These are phyloP conservation scores for Crotophaga sulcirostris DNA, from an alignment of 2,113 vertebrate species.

Conservation along the genomic window DNA sequence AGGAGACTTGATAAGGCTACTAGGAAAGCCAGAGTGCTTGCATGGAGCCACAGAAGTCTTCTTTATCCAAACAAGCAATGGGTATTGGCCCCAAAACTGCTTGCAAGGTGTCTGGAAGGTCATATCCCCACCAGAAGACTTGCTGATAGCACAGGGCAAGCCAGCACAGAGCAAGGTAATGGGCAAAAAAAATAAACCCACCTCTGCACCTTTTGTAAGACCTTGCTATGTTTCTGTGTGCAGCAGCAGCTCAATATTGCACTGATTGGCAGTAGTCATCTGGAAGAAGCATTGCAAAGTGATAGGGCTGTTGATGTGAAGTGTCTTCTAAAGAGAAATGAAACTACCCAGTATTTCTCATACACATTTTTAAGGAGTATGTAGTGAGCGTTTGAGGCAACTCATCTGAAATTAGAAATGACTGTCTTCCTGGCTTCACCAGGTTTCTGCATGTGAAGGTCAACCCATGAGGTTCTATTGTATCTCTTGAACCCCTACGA, in stretches of 20 bases:
- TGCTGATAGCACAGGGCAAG: neutral
- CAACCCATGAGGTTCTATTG: neutral
- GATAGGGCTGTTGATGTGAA: neutral
- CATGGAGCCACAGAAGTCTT: neutral
- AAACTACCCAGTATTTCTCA: neutral
- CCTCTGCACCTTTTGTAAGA: neutral
- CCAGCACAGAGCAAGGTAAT: neutral
- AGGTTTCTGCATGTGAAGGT: neutral
- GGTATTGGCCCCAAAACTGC: accelerated
- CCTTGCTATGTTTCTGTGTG: neutral
- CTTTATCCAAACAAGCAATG: neutral
- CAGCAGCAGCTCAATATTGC: neutral
- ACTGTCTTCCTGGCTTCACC: neutral
- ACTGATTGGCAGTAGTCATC: neutral
- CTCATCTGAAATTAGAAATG: neutral
- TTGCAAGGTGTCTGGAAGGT: neutral
- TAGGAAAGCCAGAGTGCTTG: neutral
- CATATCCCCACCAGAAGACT: neutral
- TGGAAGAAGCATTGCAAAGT: neutral
- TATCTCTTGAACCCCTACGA: neutral
- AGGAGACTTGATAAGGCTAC: neutral
- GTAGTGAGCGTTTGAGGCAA: neutral
- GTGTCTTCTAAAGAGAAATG: neutral
- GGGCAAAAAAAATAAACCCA: neutral
- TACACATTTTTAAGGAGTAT: neutral